phyloP scores from a whole-genome alignment of 2,797 vertebrate genomes.

The Cygnus olor region DNA sequence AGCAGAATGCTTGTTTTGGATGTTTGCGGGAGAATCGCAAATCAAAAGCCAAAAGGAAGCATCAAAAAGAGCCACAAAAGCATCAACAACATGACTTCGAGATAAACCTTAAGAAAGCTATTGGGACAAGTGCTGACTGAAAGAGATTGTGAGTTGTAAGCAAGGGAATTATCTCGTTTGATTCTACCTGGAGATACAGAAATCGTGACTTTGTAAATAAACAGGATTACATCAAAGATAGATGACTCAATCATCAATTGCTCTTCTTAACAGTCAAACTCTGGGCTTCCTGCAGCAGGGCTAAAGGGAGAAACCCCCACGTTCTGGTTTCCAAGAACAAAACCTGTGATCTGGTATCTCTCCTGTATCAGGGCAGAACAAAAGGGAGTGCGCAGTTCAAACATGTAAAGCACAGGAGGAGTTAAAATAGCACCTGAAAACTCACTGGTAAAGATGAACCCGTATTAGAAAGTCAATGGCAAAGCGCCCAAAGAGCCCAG shows the following conservation, averaged over 20 bases:
- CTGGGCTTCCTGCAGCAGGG: constrained; percentile 13
- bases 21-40: constrained; percentile 44
- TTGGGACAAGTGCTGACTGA: constrained; percentile 13
- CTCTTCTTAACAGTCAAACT: background rate
- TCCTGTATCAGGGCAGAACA: constrained; percentile 49
- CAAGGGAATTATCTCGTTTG: constrained; percentile 42
- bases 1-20: constrained; percentile 61
- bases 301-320: background rate
- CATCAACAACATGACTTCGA: constrained; percentile 37
- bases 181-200: constrained; percentile 42
- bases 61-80: constrained; percentile 61
- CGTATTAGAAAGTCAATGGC: constrained; percentile 46
- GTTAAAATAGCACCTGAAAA: constrained; percentile 59
- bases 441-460: constrained; percentile 23
- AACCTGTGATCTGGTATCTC: constrained; percentile 3
- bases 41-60: constrained; percentile 63
- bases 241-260: constrained; percentile 54
- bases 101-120: constrained; percentile 57
- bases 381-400: constrained; percentile 37
- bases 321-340: constrained; percentile 57
- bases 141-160: constrained; percentile 29
- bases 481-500: constrained; percentile 43
- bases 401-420: constrained; percentile 50
- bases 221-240: constrained; percentile 64
- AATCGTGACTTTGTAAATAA: constrained; percentile 60